Conservation (phyloP, 2,888 invertebrate genomes). For the Cecidostiba fungosa region DNA sequence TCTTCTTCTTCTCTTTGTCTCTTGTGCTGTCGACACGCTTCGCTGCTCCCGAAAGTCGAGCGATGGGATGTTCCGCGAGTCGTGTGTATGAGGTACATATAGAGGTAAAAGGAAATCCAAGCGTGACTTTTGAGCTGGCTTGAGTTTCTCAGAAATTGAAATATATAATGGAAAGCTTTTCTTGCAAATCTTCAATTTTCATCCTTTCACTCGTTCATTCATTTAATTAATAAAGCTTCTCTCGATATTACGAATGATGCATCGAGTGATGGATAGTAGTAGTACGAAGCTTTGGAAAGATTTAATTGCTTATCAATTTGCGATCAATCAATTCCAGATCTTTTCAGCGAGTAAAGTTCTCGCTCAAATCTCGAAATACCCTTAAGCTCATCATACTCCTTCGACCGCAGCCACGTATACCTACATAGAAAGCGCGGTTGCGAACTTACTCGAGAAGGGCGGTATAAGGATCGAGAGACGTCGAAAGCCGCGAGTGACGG, state of each 20-base stretch:
- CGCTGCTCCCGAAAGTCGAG: constrained; percentile 1
- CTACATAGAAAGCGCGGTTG: background rate
- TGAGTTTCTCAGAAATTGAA: background rate
- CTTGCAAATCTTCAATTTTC: too few relatives aligned
- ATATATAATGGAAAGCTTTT: background rate
- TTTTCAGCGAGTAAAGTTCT: background rate
- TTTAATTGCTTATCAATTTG: background rate
- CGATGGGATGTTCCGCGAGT: background rate
- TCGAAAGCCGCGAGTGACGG: background rate
- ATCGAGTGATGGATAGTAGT: too few relatives aligned
- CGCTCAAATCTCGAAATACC: background rate
- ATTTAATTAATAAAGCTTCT: too few relatives aligned
- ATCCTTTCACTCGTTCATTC: too few relatives aligned
- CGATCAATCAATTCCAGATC: background rate
- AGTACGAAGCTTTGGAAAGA: too few relatives aligned
- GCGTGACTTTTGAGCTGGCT: constrained; percentile 2
- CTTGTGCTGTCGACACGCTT: background rate
- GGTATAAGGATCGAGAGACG: background rate
- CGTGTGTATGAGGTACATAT: background rate
- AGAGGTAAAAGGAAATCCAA: background rate
- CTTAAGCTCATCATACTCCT: background rate
- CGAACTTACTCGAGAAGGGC: background rate
- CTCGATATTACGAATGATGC: too few relatives aligned
- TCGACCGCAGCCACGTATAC: background rate
- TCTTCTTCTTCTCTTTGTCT: background rate